Evolutionary conservation across 2,888 invertebrate species (phyloP), one percentile per base, ranked within the genome.

Genomic region (Hypselothyrea guttata): DNA sequence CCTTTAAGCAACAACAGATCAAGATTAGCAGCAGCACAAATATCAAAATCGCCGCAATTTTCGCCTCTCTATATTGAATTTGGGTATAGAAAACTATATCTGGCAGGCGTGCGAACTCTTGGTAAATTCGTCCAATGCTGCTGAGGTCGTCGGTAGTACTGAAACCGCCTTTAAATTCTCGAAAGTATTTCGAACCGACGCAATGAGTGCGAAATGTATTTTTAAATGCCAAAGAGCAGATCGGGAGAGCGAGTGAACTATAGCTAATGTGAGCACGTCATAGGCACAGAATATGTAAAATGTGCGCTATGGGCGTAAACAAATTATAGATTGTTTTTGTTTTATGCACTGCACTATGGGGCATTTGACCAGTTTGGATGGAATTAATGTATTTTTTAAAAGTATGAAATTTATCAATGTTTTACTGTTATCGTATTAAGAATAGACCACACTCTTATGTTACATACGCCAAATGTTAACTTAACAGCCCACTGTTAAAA

Each of bases 1-100:
- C 88, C 89, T 89, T 89, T 7, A 75, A 67, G 64, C 64, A 71
- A 59, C 63, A 77, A 63, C 68, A 76, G 58, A 62, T 47, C 27
- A 79, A 59, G 56, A 66, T 71, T 53, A 75, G 27, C 40, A 76
- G 37, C 28, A 83, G 44, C 38, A 55, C 34, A 12, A 67, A 33
- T 15, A 61, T n/a, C 30, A 79, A 49, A 52, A 79, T 28, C 15
- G 53, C 66, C 31, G 56, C 59, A 83, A 84, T 82, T 56, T 70
- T 76, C n/a, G 62, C 34, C 27, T 35, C 7, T 34, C 18, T 34
- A 11, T 46, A 30, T 57, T 4, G 44, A 27, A 35, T 27, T 28
- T 47, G 53, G 45, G 9, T 63, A 40, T 56, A 34, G 44, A 57
- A 46, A 28, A 16, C 37, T 47, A 37, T 41, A 18, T 35, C 1